Evolutionary conservation across 1,140 invertebrate species (phyloP), one percentile per base, ranked within the genome.

Genomic region (Trichogramma pretiosum): DNA sequence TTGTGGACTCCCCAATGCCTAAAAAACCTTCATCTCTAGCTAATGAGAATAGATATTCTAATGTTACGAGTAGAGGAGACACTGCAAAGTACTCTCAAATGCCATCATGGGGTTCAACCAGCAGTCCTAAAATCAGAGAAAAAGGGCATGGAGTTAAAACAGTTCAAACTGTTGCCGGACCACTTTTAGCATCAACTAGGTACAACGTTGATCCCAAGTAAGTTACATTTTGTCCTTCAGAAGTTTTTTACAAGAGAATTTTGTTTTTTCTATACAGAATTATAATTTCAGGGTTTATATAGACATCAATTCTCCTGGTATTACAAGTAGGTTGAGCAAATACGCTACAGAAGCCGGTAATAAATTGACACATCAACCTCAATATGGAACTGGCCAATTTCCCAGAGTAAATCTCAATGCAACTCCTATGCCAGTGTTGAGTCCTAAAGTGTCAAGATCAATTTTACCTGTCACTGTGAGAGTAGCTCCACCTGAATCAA

Each of bases 201-300:
- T 72, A 66, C 36, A 73, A 73, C 26, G 67, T 72, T 1, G 69
- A 71, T 58, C 58, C 63, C 0, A 71, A 68, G 69, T 69, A 57
- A 56, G 54, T 55, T 24, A 39, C 23, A 22, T 19, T 40, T 26
- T 38, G n/a, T 9, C 7, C 7, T 9, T 9, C 7, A 30, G 13
- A 30, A 7, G 13, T 30, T 9, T 30, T 30, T 30, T 7, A 8
- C 26, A 30, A 30, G 13, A 30, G 8, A 23, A 35, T 35, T 3
- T 39, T 36, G 30, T 19, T 39, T 9, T 28, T 50, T 18, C 2
- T 19, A 26, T 32, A 7, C 33, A 22, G 2, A 7, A 38, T 41
- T 50, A 41, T 45, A n/a, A 17, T 52, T 54, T 14, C 48, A 73
- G 70, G 41, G 43, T 66, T 9, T 70, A 67, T 46, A 58, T 52